Evolutionary conservation across 2,113 vertebrate species (phyloP), one percentile per base, ranked within the genome.

Genomic region (Gambusia affinis): DNA sequence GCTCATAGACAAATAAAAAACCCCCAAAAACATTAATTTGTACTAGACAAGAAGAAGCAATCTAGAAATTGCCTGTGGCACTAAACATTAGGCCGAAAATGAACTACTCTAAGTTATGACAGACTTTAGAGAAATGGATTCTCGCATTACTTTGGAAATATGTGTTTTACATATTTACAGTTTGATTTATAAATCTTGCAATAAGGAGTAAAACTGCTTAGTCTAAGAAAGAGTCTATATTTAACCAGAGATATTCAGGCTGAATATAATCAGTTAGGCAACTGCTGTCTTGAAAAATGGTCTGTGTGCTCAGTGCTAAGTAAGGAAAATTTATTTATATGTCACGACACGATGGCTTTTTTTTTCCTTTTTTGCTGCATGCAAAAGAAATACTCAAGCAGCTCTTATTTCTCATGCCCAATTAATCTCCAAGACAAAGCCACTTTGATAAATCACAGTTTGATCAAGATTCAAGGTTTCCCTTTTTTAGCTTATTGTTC

Each of bases 121-220:
- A 27, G 2, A 2, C 33, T 4, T n/a, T 24, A 37, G n/a, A 31
- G 31, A 54, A 69, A 24, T 17, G 10, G 29, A 28, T 31, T n/a
- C 31, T 51, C 12, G 51, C 51, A 22, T 67, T 51, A 19, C 17
- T 68, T 68, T 68, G 51, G 42, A 19, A 31, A 30, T 31, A 69
- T 54, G 12, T 57, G 31, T 68, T 27, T 47, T 67, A 47, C 42
- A 24, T 68, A 69, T 69, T 57, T 69, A 57, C 22, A n/a, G 12
- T 54, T 69, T 33, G 10, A 57, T 57, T 51, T 54, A 69, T 57
- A 57, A n/a, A 31, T n/a, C 11, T 4, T 68, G 10, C 22, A 68
- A 31, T 68, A 68, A 17, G 7, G 22, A n/a, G 67, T 33, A 33
- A 69, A 54, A 69, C 42, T n/a, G 67, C 47, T 69, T 57, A 8